Evolutionary conservation across 1,140 invertebrate species (phyloP), one percentile per base, ranked within the genome.

Genomic region (Zaprionus tsacasi): DNA sequence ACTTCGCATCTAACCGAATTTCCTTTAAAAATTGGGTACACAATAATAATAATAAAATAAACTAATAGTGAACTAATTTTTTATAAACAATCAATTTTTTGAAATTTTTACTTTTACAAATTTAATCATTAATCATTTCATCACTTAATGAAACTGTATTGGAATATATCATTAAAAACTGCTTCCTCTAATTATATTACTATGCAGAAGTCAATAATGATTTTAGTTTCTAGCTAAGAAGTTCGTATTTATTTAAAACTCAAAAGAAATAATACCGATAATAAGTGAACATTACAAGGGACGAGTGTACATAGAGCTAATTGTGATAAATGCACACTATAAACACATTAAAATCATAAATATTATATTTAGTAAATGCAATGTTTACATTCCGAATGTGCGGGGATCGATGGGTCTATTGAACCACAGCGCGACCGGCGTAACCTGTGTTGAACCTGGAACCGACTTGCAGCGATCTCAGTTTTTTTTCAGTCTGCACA

Each of bases 351-450:
- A 11, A 21, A 17, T 50, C 8, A 50, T 25, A 1, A 21, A 50
- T 25, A 25, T 17, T 50, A 11, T 25, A 74, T 48, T 57, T 70
- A 27, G 40, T 63, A 74, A 74, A 74, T 74, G 66, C 71, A 58
- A 25, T 15, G 30, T 66, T 36, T 15, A 17, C 33, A 25, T 58
- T 45, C 0, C 17, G 25, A 3, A 55, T 57, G 6, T 38, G 11
- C 30, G 50, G 36, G 2, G 35, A 1, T 35, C 27, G 36, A 15
- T 5, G 25, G 21, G 64, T 68, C 76, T 76, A 88, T 74, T 88
- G 83, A 73, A 83, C 79, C 40, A 79, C 50, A 7, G 83, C 76
- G 48, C 83, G 78, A 50, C 81, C 83, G 15, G 83, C 66, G 27
- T 88, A 88, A 40, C 83, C 83, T 48, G 74, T 75, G 48, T 63